Evolutionary conservation across 2,113 vertebrate genomes (phyloP).

Genomic region (Equus przewalskii): DNA sequence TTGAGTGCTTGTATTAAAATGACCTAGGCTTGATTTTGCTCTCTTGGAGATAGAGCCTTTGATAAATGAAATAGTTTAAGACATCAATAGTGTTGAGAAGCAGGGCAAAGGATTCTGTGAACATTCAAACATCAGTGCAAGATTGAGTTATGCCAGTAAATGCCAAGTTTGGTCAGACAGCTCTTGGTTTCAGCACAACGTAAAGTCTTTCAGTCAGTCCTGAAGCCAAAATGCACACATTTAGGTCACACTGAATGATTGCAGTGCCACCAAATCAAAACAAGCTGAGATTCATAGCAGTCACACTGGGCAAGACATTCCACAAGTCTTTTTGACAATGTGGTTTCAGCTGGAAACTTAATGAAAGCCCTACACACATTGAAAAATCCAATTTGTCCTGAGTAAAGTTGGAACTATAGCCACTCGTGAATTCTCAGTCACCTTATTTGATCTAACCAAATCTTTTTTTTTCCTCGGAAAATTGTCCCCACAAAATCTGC

Average conservation of each 20-base stretch:
- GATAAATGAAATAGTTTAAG: slow-evolving; percentile 47
- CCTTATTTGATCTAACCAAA: slow-evolving; percentile 18
- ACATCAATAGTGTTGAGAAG: slow-evolving; percentile 38
- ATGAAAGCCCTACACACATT: slow-evolving; percentile 50
- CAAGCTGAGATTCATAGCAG: slow-evolving; percentile 50
- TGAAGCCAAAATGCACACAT: slow-evolving; percentile 61
- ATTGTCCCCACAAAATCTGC: neutral
- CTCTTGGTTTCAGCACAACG: slow-evolving; percentile 38
- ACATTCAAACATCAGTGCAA: slow-evolving; percentile 18
- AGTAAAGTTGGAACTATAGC: slow-evolving; percentile 44
- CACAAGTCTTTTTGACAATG: slow-evolving; percentile 58
- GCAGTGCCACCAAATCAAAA: slow-evolving; percentile 49
- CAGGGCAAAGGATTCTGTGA: slow-evolving; percentile 31
- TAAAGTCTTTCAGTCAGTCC: slow-evolving; percentile 44
- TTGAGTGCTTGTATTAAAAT: slow-evolving; percentile 55
- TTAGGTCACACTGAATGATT: slow-evolving; percentile 61
- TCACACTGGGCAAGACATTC: neutral
- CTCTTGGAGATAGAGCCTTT: neutral
- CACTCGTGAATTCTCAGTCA: slow-evolving; percentile 22
- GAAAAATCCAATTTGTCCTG: slow-evolving; percentile 60
- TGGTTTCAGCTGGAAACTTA: slow-evolving; percentile 56
- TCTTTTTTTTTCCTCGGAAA: neutral
- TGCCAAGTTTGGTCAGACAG: slow-evolving; percentile 52
- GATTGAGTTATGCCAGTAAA: slow-evolving; percentile 65
- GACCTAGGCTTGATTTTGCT: neutral